phyloP scores from a whole-genome alignment of 2,888 invertebrate genomes.

The Uropetala carovei region DNA sequence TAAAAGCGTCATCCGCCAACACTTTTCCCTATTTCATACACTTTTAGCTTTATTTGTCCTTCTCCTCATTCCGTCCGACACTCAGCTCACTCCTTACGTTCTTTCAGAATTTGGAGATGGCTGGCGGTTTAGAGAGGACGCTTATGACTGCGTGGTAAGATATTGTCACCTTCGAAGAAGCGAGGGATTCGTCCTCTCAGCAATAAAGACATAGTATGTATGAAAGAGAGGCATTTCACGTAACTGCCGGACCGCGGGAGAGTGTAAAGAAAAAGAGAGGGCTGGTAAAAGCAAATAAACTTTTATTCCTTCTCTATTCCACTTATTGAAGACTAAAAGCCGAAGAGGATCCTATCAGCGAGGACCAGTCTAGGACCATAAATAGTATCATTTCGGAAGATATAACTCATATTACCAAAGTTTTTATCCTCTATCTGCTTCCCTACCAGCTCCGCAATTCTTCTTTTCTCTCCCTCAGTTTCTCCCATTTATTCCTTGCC shows the following conservation, averaged over 20 bases:
- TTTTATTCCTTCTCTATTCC: slow-evolving; percentile 39
- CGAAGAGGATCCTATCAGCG: slow-evolving; percentile 42
- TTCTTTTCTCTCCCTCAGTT: neutral
- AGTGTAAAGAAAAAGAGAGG: slow-evolving; percentile 21
- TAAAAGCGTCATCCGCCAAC: neutral
- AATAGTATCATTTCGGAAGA: slow-evolving; percentile 53
- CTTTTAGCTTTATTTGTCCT: neutral
- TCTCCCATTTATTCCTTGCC: neutral
- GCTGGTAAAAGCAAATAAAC: slow-evolving; percentile 37
- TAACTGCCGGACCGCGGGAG: neutral
- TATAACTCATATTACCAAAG: slow-evolving; percentile 37
- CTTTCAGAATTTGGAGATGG: neutral
- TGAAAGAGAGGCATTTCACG: neutral
- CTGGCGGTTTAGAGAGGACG: neutral
- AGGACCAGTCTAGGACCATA: slow-evolving; percentile 38
- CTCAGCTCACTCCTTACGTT: too few relatives aligned
- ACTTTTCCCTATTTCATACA: neutral
- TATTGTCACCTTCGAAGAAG: slow-evolving; percentile 18
- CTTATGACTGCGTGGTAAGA: slow-evolving; percentile 18
- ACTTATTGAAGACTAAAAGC: slow-evolving; percentile 11
- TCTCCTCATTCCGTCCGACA: neutral
- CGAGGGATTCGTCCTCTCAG: neutral
- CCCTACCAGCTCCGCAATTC: neutral
- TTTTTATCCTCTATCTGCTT: slow-evolving; percentile 27
- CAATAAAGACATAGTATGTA: slow-evolving; percentile 48